Percentiles rank a stretch among this genome's conserved stretches.
Evolutionary conservation across 2,113 vertebrate genomes (phyloP).

Genomic region (Paratilapia polleni): DNA sequence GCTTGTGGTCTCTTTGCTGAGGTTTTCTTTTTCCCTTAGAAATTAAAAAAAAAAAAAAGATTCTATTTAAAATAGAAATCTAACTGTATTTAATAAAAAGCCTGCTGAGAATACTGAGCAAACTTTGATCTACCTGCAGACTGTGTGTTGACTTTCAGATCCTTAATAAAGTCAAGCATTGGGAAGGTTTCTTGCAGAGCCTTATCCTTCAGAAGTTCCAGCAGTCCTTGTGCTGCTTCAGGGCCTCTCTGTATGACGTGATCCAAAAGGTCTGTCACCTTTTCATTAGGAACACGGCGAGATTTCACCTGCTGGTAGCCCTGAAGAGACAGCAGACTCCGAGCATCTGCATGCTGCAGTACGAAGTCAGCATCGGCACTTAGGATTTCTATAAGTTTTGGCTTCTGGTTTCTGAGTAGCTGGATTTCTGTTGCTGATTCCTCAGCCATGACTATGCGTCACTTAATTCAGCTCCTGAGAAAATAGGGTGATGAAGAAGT

Average conservation of each 20-base stretch:
- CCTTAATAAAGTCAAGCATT: slow-evolving; percentile 56
- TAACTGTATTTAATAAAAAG: not conserved
- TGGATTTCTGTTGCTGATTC: slow-evolving; percentile 41
- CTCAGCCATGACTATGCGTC: slow-evolving; percentile 53
- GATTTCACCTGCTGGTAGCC: slow-evolving; percentile 73
- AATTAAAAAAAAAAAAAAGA: not conserved
- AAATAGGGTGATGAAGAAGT: not conserved
- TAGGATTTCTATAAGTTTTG: slow-evolving; percentile 68
- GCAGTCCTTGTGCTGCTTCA: slow-evolving; percentile 37
- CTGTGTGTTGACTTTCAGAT: slow-evolving; percentile 3
- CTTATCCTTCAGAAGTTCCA: slow-evolving; percentile 61
- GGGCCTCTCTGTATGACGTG: slow-evolving; percentile 67
- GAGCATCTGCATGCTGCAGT: slow-evolving; percentile 76
- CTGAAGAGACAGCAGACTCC: slow-evolving; percentile 51
- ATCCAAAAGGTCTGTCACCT: slow-evolving; percentile 78
- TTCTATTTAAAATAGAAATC: not conserved
- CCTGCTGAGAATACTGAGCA: not conserved
- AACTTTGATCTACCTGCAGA: slow-evolving; percentile 44
- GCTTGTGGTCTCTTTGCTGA: slow-evolving; percentile 3
- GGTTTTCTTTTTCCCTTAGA: not conserved
- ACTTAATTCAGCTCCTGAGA: slow-evolving; percentile 25
- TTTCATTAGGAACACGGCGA: slow-evolving; percentile 43
- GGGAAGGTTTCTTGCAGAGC: slow-evolving; percentile 74
- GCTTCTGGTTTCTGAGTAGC: slow-evolving; percentile 65
- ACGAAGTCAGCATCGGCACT: slow-evolving; percentile 73